Evolutionary conservation across 2,797 vertebrate genomes (phyloP), one percentile per base, ranked within the genome.

Genomic region (Rhinoraja longicauda): DNA sequence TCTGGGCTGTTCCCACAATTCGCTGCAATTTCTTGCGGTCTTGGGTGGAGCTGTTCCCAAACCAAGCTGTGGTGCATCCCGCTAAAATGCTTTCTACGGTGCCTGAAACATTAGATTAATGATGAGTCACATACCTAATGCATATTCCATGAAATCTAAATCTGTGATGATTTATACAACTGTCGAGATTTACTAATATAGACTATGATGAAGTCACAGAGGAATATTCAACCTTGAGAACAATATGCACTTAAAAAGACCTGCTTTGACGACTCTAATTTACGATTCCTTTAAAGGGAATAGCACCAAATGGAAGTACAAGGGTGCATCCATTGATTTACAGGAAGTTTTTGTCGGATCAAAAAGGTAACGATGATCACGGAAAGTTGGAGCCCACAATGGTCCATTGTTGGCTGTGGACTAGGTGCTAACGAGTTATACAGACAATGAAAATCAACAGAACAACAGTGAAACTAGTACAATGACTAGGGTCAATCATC

Each of bases 81-180:
- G 45, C 53, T 53, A 53, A 53, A 53, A 53, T 53, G 45, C 4
- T 53, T 4, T 53, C 45, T 53, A 53, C 53, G 45, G 5, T 53
- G 45, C 45, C 53, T 64, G 88, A 36, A 36, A 67, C 84, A 0
- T 67, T 67, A 88, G 59, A 88, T 88, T 88, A 67, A 88, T 88
- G 84, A 88, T 67, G 84, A 88, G 84, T 64, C 84, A 67, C 84
- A 88, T 88, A 88, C 29, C 82, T 86, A 86, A 86, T 86, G 1
- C 82, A 62, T 86, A 64, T 86, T 86, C 82, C 19, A 62, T 62
- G 62, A 24, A 32, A 88, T 88, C 32, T 64, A 62, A 67, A 88
- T 88, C 84, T 67, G 59, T 88, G 82, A 88, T 88, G n/a, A 88
- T 88, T 88, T 67, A 88, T 67, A 36, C 26, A 88, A 88, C 29